Percentiles rank a stretch among this genome's conserved stretches.
phyloP scores from a whole-genome alignment of 2,797 vertebrate species.

The Gallinago stenura region DNA sequence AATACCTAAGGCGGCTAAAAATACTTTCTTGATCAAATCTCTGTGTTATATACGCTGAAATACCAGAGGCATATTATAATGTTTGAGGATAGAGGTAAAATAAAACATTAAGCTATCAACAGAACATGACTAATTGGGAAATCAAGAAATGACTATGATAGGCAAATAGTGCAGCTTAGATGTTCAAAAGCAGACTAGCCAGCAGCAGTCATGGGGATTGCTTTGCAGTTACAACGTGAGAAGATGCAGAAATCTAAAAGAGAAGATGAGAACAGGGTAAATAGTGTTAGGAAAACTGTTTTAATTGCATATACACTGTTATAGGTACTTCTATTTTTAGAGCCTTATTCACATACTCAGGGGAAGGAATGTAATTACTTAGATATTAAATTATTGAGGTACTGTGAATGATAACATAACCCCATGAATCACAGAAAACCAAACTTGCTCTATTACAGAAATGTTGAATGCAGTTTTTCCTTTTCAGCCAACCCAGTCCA shows the following conservation, averaged over 20 bases:
- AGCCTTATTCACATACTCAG: accelerated
- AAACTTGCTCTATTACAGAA: neutral
- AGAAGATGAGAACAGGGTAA: neutral
- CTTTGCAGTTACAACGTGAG: neutral
- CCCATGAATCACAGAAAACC: neutral
- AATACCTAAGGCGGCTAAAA: neutral
- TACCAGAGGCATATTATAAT: neutral
- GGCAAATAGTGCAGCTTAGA: neutral
- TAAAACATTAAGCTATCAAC: neutral
- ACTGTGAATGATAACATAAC: neutral
- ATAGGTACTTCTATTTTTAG: neutral
- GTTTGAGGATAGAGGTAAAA: neutral
- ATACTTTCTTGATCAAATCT: neutral
- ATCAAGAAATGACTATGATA: neutral
- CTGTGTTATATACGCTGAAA: neutral
- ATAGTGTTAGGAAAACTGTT: neutral
- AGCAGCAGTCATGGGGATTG: neutral
- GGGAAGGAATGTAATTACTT: neutral
- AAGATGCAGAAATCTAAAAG: neutral
- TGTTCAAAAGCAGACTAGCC: neutral
- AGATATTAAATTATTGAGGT: neutral
- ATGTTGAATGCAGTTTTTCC: neutral
- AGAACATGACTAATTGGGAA: neutral
- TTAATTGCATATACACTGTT: neutral
- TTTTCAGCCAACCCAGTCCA: neutral